Evolutionary conservation across 2,113 vertebrate species (phyloP).

Genomic region (Cepphus grylle): DNA sequence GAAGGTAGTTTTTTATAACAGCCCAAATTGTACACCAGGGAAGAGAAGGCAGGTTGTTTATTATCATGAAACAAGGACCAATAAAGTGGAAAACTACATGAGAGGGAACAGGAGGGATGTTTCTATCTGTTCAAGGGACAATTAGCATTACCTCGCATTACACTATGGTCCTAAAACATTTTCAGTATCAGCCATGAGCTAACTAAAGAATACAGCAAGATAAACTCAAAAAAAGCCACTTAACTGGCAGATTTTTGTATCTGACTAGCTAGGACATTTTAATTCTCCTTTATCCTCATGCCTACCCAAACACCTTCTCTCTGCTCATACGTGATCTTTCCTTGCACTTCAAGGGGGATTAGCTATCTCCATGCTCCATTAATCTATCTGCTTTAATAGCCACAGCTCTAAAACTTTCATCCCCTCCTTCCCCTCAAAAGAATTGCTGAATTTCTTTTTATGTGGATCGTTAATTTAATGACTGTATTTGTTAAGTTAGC

Average conservation of each 20-base stretch:
- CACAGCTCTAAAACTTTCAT: neutral
- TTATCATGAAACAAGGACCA: neutral
- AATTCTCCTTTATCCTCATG: neutral
- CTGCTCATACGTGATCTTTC: neutral
- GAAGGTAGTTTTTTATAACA: neutral
- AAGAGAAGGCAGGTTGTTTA: neutral
- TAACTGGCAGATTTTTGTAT: neutral
- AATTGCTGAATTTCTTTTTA: neutral
- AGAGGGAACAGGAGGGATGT: neutral
- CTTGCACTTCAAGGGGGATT: neutral
- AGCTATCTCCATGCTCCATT: neutral
- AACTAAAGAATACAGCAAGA: neutral
- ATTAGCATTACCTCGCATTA: neutral
- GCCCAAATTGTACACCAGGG: neutral
- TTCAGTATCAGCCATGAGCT: neutral
- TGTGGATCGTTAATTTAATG: constrained; percentile 4
- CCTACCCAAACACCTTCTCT: neutral
- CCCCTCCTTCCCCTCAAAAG: neutral
- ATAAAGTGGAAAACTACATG: neutral
- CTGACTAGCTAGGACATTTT: neutral
- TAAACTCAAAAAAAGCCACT: neutral
- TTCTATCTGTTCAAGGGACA: neutral
- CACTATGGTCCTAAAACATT: neutral
- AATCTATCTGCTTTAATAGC: neutral
- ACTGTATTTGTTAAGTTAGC: neutral